phyloP scores from a whole-genome alignment of 2,113 vertebrate species.

The Copsychus sechellarum region DNA sequence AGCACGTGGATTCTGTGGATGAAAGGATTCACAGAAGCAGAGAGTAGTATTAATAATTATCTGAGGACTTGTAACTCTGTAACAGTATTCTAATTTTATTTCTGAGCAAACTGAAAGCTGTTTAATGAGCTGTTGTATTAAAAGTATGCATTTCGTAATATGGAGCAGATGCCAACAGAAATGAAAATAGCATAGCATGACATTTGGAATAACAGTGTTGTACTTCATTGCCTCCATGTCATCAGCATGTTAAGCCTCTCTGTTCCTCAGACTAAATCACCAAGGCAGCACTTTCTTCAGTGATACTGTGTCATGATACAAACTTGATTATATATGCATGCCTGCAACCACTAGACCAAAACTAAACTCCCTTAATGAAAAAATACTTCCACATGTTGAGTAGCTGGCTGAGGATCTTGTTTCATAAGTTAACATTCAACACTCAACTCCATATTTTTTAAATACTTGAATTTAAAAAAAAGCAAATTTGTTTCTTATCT shows the following conservation, averaged over 20 bases:
- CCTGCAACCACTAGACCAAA: neutral
- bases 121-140: conserved; percentile 66
- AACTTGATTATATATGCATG: neutral
- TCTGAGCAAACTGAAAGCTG: conserved; percentile 55
- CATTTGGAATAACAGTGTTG: conserved; percentile 68
- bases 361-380: neutral
- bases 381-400: neutral
- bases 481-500: neutral
- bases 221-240: conserved; percentile 61
- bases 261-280: conserved; percentile 48
- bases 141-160: conserved; percentile 19
- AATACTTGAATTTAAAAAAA: neutral
- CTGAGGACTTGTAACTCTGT: conserved; percentile 38
- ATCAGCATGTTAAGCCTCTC: conserved; percentile 55
- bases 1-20: neutral
- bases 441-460: neutral
- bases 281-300: conserved; percentile 20
- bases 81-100: conserved; percentile 45
- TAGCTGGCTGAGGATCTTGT: neutral
- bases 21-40: neutral
- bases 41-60: conserved; percentile 39
- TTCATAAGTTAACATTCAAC: neutral
- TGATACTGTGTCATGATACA: conserved; percentile 13
- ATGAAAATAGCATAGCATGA: conserved; percentile 53
- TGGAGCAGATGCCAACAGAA: conserved; percentile 61